Evolutionary conservation across 2,797 vertebrate species (phyloP).

Genomic region (Lindbergichthys nudifrons): DNA sequence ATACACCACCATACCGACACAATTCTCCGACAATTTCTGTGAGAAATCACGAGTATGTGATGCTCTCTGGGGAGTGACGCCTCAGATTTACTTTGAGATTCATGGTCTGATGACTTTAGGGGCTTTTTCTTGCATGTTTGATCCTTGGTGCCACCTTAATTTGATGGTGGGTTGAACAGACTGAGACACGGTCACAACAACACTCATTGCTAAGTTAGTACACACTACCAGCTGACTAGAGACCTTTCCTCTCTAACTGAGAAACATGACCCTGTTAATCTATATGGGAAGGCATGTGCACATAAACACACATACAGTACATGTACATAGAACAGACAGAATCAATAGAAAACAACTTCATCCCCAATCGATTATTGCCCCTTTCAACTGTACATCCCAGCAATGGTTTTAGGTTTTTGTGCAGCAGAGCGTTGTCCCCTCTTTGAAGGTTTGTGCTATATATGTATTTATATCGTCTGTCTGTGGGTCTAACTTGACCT

Average conservation of each 20-base stretch:
- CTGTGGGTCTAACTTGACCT: constrained; percentile 67
- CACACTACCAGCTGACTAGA: constrained; percentile 65
- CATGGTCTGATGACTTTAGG: constrained; percentile 30
- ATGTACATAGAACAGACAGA: constrained; percentile 80
- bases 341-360: constrained; percentile 79
- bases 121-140: constrained; percentile 16
- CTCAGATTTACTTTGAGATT: constrained; percentile 39
- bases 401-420: constrained; percentile 84
- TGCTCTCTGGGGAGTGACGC: constrained; percentile 36
- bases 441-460: constrained; percentile 81
- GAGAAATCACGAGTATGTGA: constrained; percentile 34
- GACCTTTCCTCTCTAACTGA: constrained; percentile 61
- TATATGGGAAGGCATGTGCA: constrained; percentile 73
- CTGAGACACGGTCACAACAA: constrained; percentile 73
- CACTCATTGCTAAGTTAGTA: constrained; percentile 74
- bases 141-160: constrained; percentile 63
- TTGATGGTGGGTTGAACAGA: constrained; percentile 64
- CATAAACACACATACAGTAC: constrained; percentile 79
- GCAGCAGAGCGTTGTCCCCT: constrained; percentile 82
- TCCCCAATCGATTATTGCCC: constrained; percentile 81
- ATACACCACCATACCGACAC: constrained; percentile 15
- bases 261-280: constrained; percentile 82
- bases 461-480: constrained; percentile 65
- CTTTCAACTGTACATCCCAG: constrained; percentile 85
- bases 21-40: constrained; percentile 32